Evolutionary conservation across 2,888 invertebrate species (phyloP).

Genomic region (Diarsia dahlii): DNA sequence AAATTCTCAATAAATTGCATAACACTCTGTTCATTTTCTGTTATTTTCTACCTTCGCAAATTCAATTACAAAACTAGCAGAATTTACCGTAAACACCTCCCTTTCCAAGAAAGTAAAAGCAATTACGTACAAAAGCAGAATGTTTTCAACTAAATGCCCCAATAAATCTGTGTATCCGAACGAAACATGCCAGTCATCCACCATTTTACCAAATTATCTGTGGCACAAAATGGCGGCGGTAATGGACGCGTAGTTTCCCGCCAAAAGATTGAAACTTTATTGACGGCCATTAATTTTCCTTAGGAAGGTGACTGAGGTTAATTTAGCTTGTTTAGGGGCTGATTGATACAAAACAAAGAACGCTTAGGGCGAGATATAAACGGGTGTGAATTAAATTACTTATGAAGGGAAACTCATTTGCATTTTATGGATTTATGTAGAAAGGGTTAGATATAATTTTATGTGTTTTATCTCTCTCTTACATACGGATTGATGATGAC

Average conservation of each 20-base stretch:
- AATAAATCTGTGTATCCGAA: slow-evolving; percentile 71
- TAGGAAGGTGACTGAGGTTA: slow-evolving; percentile 64
- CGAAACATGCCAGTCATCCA: slow-evolving; percentile 73
- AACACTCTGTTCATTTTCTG: not conserved
- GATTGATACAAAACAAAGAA: slow-evolving; percentile 63
- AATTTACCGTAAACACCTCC: slow-evolving; percentile 24
- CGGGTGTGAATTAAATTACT: slow-evolving; percentile 53
- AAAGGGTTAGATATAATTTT: slow-evolving; percentile 22
- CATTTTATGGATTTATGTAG: slow-evolving; percentile 47
- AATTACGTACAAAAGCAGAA: slow-evolving; percentile 54
- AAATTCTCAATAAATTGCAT: not conserved
- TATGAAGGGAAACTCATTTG: slow-evolving; percentile 38
- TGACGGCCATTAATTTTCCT: slow-evolving; percentile 69
- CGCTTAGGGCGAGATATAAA: slow-evolving; percentile 36
- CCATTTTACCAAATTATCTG: slow-evolving; percentile 77
- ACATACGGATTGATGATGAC: slow-evolving; percentile 16
- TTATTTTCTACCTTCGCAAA: not conserved
- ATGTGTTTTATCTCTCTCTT: slow-evolving; percentile 15
- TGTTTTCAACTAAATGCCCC: slow-evolving; percentile 53
- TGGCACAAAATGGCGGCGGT: slow-evolving; percentile 68
- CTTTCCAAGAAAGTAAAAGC: slow-evolving; percentile 36
- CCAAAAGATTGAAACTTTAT: slow-evolving; percentile 72
- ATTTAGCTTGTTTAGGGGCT: slow-evolving; percentile 64
- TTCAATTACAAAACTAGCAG: not conserved
- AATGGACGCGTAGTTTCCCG: slow-evolving; percentile 68